A percentile compares a stretch with the other conserved stretches of the same genome.
phyloP scores from a whole-genome alignment of 2,113 vertebrate genomes.

The Eolophus roseicapilla region DNA sequence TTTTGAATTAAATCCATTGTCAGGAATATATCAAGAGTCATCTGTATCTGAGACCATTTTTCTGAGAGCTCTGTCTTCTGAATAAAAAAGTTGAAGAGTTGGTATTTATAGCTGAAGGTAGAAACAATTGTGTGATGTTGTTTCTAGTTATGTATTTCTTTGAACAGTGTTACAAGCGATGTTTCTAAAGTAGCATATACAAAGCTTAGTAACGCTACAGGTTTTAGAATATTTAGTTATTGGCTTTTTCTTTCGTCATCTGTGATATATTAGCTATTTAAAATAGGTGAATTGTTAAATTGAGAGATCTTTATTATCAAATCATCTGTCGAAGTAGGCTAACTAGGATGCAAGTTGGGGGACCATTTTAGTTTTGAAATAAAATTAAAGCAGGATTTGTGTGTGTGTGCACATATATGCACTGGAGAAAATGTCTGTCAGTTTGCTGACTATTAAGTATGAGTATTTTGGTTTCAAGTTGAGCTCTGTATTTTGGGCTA shows the following conservation, averaged over 20 bases:
- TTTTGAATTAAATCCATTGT: not conserved
- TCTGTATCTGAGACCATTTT: not conserved
- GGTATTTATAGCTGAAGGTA: not conserved
- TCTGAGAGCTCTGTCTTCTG: not conserved
- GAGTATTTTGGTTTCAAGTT: not conserved
- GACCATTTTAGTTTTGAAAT: not conserved
- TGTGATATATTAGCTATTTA: not conserved
- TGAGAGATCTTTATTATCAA: not conserved
- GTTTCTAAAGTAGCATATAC: not conserved
- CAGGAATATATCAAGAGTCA: not conserved
- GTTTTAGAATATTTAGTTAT: not conserved
- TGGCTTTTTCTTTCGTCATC: not conserved
- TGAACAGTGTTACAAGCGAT: not conserved
- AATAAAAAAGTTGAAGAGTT: not conserved
- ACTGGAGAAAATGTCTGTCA: not conserved
- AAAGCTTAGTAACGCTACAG: not conserved
- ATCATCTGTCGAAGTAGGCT: not conserved
- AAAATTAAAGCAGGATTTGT: not conserved
- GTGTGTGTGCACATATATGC: rapidly evolving
- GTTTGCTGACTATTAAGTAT: not conserved
- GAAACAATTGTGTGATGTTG: not conserved
- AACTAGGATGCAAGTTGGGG: not conserved
- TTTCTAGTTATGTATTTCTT: not conserved
- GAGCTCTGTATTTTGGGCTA: not conserved
- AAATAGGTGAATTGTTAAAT: not conserved